Evolutionary conservation across 2,113 vertebrate genomes (phyloP).

Genomic region (Lepus europaeus): DNA sequence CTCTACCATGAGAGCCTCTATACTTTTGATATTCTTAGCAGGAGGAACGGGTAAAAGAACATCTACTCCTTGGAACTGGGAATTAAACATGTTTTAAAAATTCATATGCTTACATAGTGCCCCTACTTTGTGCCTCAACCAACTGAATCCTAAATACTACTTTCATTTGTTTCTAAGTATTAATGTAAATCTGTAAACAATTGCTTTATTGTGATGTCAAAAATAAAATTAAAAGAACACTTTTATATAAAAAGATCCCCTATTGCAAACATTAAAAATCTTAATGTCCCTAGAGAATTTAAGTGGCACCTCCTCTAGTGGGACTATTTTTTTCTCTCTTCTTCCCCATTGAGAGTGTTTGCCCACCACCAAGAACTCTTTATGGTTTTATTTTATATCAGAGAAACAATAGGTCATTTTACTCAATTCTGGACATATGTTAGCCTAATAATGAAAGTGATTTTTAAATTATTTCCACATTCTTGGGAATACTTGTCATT

Average conservation of each 20-base stretch:
- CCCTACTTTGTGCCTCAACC: too few relatives aligned
- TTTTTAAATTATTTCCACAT: neutral
- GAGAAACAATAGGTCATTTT: neutral
- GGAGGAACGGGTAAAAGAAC: neutral
- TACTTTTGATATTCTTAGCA: neutral
- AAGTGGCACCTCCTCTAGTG: fast-evolving
- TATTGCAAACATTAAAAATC: neutral
- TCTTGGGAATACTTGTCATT: neutral
- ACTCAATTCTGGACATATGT: neutral
- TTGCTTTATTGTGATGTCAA: too few relatives aligned
- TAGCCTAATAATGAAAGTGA: neutral
- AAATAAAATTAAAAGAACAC: too few relatives aligned
- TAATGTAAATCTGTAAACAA: too few relatives aligned
- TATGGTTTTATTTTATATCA: neutral
- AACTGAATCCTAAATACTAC: too few relatives aligned
- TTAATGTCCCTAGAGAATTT: neutral
- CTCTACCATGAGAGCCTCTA: neutral
- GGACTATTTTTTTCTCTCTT: neutral
- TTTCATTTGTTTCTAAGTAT: too few relatives aligned
- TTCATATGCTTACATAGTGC: neutral
- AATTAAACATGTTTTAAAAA: neutral
- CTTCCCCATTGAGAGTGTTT: neutral
- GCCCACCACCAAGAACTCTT: neutral
- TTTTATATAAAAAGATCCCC: too few relatives aligned
- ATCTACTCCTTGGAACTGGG: neutral